Evolutionary conservation across 2,888 invertebrate species (phyloP), one percentile per base, ranked within the genome.

Genomic region (Calliopum simillimum): DNA sequence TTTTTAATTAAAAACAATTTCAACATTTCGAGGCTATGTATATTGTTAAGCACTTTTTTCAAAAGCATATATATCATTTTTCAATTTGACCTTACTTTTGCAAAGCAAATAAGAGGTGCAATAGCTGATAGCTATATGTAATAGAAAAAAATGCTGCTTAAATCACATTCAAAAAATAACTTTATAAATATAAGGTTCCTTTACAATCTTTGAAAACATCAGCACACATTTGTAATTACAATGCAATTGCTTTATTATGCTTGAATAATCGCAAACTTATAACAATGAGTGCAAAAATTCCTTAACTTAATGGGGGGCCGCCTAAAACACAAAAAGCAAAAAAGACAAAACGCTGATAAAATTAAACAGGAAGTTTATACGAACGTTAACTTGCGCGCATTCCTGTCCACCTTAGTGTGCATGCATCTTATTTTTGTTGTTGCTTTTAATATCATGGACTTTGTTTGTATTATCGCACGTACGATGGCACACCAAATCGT

Each of bases 391-490:
- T 19, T 44, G 13, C n/a, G 8, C 23, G 25, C 46, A 62, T 47
- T 62, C 23, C 62, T 25, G 47, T 44, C 47, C 62, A 47, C 25
- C 62, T 47, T 25, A 8, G 62, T 21, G 13, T 62, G 19, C 47
- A 47, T 13, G 21, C 47, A 44, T 44, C 12, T 64, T 51, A n/a
- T 41, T 64, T 33, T 25, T 63, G 62, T 49, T 51, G 11, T 51
- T 4, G 14, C 41, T 41, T 19, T 4, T 16, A 23, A 13, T 14
- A 25, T 66, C 46, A 8, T 47, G 8, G 47, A 14, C 33, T 51
- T 53, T 64, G 53, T 33, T n/a, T 64, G 43, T 64, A 43, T 66
- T 66, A 56, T 66, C 66, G 66, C 66, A 66, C 66, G 66, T 66
- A 56, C 56, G 46, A 33, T 56, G 66, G 47, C 56, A 58, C 66